These are phyloP conservation scores for Panzeria rudis DNA, from an alignment of 2,888 invertebrate species.

Conservation along the genomic window DNA sequence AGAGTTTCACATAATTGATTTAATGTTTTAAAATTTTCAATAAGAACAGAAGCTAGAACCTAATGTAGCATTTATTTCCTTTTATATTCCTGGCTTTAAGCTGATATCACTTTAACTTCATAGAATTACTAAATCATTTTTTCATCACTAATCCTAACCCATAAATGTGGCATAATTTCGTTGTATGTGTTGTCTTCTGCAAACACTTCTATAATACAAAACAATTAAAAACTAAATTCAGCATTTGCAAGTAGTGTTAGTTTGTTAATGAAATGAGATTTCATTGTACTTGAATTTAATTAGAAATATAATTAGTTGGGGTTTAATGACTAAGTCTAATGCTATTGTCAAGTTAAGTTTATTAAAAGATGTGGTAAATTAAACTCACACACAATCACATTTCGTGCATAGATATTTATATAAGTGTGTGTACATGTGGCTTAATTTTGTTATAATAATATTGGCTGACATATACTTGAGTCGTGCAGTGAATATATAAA, in stretches of 20 bases:
- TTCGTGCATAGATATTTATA: background rate
- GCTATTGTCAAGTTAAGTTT: constrained; percentile 55
- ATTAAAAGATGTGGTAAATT: constrained; percentile 68
- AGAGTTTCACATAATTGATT: no score
- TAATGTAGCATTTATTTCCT: no score
- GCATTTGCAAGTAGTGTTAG: constrained; percentile 23
- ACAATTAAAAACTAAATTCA: constrained; percentile 14
- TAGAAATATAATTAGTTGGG: constrained; percentile 68
- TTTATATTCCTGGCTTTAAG: no score
- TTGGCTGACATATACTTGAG: constrained; percentile 15
- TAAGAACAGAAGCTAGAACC: no score
- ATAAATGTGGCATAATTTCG: background rate
- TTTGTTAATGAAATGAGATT: constrained; percentile 67
- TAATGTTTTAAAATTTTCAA: no score
- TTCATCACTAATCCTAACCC: background rate
- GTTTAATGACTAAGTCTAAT: constrained; percentile 45
- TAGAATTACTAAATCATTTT: background rate
- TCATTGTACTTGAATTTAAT: constrained; percentile 70
- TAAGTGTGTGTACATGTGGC: background rate
- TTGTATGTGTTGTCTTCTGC: background rate
- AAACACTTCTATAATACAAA: background rate
- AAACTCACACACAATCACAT: constrained; percentile 7
- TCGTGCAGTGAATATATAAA: constrained; percentile 23
- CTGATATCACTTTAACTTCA: no score
- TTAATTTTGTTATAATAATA: constrained; percentile 11